Evolutionary conservation across 1,140 invertebrate species (phyloP), one percentile per base, ranked within the genome.

Genomic region (Hylaeus volcanicus): DNA sequence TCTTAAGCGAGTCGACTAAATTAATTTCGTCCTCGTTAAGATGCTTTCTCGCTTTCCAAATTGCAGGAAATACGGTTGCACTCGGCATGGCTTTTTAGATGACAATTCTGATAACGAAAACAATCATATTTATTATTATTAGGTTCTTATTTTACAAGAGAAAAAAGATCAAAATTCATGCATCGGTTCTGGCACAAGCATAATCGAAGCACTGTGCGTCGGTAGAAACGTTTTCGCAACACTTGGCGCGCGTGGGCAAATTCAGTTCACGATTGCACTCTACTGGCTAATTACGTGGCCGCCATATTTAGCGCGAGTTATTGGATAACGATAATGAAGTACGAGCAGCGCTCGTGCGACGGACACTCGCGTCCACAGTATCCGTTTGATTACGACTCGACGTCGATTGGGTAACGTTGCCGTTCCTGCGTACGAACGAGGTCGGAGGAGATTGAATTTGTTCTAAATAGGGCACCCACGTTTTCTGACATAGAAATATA

Each of bases 311-410:
- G 68, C 66, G 53, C n/a, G n/a, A 37, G 45, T 65, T 84, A 84
- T 84, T 84, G 72, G 45, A 85, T 73, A 85, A 81, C 51, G 78
- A 58, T 84, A 84, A 85, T 71, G 77, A 80, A 75, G 48, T 80
- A 60, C 60, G 26, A 8, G 4, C 0, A 8, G 11, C 14, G 45
- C 45, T 48, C 45, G 45, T 48, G 9, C 48, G 53, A 39, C 5
- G 41, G 37, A 53, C 48, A 26, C 14, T 2, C 9, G 1, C 5
- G 9, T 12, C 53, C 12, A 4, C 2, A 9, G 65, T 45, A 9
- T 63, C 39, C 58, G 56, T 48, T 61, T 5, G 53, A 75, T 85
- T 75, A 61, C 11, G 39, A 12, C 45, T 45, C 37, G 55, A 45
- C 39, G 15, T 26, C 12, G 51, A 64, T 81, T 69, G 55, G 14